Percentiles rank a stretch among this genome's conserved stretches.
phyloP scores from a whole-genome alignment of 2,797 vertebrate species.

The Xenentodon cancila region DNA sequence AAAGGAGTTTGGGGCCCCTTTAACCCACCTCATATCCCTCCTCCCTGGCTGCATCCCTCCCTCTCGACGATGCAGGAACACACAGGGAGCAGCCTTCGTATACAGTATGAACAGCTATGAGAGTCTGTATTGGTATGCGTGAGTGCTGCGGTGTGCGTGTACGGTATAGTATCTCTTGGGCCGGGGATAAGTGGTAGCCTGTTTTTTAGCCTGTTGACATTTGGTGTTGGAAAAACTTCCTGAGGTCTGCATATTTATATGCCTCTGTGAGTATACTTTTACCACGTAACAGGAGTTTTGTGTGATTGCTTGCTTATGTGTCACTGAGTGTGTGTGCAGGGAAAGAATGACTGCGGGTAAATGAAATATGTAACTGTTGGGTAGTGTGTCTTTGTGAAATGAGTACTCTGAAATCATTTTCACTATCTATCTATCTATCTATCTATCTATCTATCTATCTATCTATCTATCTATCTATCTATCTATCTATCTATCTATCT shows the following conservation, averaged over 20 bases:
- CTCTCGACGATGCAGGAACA: slow-evolving; percentile 61
- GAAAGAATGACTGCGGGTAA: slow-evolving; percentile 61
- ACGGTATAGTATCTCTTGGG: slow-evolving; percentile 52
- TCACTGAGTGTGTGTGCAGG: slow-evolving; percentile 41
- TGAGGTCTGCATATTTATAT: slow-evolving; percentile 73
- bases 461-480: no score
- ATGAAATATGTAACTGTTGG: slow-evolving; percentile 60
- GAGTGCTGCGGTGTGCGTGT: slow-evolving; percentile 29
- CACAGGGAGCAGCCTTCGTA: slow-evolving; percentile 64
- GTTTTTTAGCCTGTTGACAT: slow-evolving; percentile 59
- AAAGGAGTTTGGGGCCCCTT: slow-evolving; percentile 71
- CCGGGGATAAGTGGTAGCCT: slow-evolving; percentile 57
- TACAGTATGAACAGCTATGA: slow-evolving; percentile 60
- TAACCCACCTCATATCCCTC: slow-evolving; percentile 37
- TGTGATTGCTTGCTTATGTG: slow-evolving; percentile 72
- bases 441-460: no score
- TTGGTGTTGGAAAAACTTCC: slow-evolving; percentile 72
- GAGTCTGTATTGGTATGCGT: slow-evolving; percentile 48
- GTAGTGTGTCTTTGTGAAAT: background rate
- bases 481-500: no score
- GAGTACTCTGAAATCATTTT: background rate
- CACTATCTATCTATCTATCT: background rate
- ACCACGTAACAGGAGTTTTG: slow-evolving; percentile 71
- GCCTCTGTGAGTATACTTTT: slow-evolving; percentile 78
- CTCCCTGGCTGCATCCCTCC: slow-evolving; percentile 25